Evolutionary conservation across 2,113 vertebrate genomes (phyloP).

Genomic region (Tauraco erythrolophus): DNA sequence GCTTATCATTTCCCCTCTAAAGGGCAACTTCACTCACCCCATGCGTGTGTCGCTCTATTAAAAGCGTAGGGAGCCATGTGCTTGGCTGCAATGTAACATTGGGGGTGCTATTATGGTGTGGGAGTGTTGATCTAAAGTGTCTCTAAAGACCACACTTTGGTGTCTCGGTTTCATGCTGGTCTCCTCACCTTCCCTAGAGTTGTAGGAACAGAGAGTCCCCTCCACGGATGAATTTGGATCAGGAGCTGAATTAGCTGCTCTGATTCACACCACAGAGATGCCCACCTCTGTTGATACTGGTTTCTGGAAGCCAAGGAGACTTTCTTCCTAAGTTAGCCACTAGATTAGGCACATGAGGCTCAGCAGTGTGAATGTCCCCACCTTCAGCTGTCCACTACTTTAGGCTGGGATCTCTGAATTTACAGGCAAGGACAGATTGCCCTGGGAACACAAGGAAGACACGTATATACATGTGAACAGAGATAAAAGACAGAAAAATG

Average conservation of each 20-base stretch:
- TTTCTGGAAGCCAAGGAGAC: not conserved
- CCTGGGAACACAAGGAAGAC: not conserved
- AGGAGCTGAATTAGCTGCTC: not conserved
- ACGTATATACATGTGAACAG: not conserved
- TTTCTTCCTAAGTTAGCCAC: not conserved
- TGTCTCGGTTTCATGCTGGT: not conserved
- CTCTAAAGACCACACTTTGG: not conserved
- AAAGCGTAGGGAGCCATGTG: not conserved
- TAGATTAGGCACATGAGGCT: not conserved
- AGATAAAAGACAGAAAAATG: not conserved
- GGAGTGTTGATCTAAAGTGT: not conserved
- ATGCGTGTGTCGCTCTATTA: not conserved
- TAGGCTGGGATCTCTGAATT: not conserved
- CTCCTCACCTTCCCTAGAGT: not conserved
- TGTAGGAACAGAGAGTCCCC: rapidly evolving
- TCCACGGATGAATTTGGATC: not conserved
- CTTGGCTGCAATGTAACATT: not conserved
- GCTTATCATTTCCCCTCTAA: not conserved
- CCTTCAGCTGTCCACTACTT: not conserved
- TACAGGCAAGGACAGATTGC: not conserved
- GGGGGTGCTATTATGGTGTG: rapidly evolving
- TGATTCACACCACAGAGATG: not conserved
- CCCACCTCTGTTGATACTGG: not conserved
- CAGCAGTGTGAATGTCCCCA: not conserved
- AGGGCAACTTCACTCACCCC: not conserved